Conservation (phyloP, 1,140 invertebrate genomes). For the Andricus grossulariae region DNA sequence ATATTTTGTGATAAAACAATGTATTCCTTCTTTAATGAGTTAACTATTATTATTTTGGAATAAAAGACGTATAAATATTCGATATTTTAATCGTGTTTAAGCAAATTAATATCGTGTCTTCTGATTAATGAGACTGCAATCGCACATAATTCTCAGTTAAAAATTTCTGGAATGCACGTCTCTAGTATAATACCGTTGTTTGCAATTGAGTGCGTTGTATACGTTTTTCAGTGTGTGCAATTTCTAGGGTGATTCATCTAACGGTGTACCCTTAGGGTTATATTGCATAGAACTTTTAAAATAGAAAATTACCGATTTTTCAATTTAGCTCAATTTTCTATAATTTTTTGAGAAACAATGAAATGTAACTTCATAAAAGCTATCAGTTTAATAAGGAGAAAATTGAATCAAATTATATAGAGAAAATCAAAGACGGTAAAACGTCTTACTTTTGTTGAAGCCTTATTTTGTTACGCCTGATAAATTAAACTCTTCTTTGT, state of each 20-base stretch:
- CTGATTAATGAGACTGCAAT: not conserved
- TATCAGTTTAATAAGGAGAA: too few relatives aligned
- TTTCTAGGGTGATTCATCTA: constrained; percentile 1
- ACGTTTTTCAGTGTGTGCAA: not conserved
- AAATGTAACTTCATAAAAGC: too few relatives aligned
- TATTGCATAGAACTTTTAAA: constrained; percentile 15
- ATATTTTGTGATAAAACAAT: too few relatives aligned
- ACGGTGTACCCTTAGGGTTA: constrained; percentile 13
- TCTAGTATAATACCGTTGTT: constrained; percentile 22
- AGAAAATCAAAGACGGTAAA: too few relatives aligned
- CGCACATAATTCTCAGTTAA: constrained; percentile 3
- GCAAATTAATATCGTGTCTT: too few relatives aligned
- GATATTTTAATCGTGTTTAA: too few relatives aligned
- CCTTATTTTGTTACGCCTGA: too few relatives aligned
- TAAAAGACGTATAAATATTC: too few relatives aligned
- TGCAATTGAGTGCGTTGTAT: constrained; percentile 24
- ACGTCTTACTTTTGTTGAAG: too few relatives aligned
- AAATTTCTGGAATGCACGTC: constrained; percentile 13
- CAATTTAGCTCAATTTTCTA: not conserved
- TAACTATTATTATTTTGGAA: too few relatives aligned
- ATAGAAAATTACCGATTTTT: constrained; percentile 14
- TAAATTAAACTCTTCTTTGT: too few relatives aligned
- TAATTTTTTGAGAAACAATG: not conserved
- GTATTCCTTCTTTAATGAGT: too few relatives aligned
- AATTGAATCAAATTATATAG: not conserved